phyloP scores from a whole-genome alignment of 2,888 invertebrate genomes.

The Platycheirus rosarum region DNA sequence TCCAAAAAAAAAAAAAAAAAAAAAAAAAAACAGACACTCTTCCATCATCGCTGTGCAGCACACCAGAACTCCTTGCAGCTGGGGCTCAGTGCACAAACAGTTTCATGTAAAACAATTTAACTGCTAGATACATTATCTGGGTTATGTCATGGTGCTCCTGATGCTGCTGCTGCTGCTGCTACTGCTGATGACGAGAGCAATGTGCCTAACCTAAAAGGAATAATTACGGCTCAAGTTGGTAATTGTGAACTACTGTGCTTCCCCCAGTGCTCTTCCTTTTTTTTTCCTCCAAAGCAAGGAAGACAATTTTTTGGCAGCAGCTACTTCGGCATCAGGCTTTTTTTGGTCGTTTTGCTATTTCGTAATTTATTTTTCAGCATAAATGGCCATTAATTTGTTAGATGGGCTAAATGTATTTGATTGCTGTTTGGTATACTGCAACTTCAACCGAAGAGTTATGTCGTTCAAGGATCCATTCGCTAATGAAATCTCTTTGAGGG shows the following conservation, averaged over 20 bases:
- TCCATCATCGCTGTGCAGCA: slow-evolving; percentile 38
- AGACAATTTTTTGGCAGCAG: slow-evolving; percentile 61
- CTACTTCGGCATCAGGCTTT: slow-evolving; percentile 48
- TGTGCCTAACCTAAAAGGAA: slow-evolving; percentile 65
- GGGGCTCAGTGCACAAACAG: slow-evolving; percentile 58
- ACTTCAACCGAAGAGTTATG: slow-evolving; percentile 30
- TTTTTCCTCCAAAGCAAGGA: too few relatives aligned
- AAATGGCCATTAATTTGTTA: slow-evolving; percentile 62
- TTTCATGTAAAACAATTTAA: slow-evolving; percentile 72
- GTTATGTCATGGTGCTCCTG: slow-evolving; percentile 43
- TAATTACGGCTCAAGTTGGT: slow-evolving; percentile 71
- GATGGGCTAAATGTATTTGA: slow-evolving; percentile 62
- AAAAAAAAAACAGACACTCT: slow-evolving; percentile 11
- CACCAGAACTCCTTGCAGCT: slow-evolving; percentile 48
- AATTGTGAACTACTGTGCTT: slow-evolving; percentile 54
- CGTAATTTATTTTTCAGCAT: slow-evolving; percentile 59
- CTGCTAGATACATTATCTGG: slow-evolving; percentile 64
- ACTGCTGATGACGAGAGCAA: slow-evolving; percentile 50
- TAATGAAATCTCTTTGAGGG: slow-evolving; percentile 22
- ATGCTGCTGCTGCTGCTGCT: neutral
- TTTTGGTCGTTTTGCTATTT: slow-evolving; percentile 50
- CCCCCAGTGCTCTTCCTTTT: neutral
- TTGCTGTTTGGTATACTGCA: slow-evolving; percentile 58
- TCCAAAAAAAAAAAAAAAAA: neutral
- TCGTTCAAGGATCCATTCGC: slow-evolving; percentile 34